Conservation (phyloP, 1,140 invertebrate species). For the Argopecten irradians region DNA sequence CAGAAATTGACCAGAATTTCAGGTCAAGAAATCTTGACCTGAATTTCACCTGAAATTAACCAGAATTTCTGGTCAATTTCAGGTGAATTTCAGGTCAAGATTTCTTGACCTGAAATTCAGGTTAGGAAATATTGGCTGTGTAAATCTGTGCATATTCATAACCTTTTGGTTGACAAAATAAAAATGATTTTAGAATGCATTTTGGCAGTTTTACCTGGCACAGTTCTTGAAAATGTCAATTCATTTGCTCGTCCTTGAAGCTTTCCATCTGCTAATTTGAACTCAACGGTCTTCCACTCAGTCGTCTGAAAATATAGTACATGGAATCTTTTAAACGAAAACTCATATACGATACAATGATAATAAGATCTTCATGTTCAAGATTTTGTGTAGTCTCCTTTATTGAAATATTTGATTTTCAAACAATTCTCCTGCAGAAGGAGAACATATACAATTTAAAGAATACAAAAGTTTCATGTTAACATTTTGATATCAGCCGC, state of each 20-base stretch:
- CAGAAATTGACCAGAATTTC: no score
- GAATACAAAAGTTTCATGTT: neutral
- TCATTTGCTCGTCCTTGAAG: slow-evolving; percentile 40
- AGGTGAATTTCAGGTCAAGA: no score
- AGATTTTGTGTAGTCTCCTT: neutral
- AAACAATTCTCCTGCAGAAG: neutral
- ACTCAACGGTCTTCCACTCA: slow-evolving; percentile 45
- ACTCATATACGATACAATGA: neutral
- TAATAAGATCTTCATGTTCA: neutral
- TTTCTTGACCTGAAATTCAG: no score
- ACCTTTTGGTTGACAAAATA: neutral
- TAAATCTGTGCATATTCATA: neutral
- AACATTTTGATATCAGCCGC: neutral
- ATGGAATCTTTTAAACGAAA: neutral
- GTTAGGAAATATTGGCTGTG: no score
- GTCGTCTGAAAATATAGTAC: slow-evolving; percentile 25
- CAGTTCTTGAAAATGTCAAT: neutral
- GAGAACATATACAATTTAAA: neutral
- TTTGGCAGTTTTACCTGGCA: slow-evolving; percentile 24
- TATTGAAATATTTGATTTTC: neutral
- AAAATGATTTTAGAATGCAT: neutral
- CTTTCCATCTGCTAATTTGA: slow-evolving; percentile 31
- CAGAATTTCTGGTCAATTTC: no score
- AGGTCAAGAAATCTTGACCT: no score
- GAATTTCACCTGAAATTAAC: no score